A percentile compares a stretch with the other conserved stretches of the same genome.
Evolutionary conservation across 2,888 invertebrate species (phyloP).

Genomic region (Diarsia brunnea): DNA sequence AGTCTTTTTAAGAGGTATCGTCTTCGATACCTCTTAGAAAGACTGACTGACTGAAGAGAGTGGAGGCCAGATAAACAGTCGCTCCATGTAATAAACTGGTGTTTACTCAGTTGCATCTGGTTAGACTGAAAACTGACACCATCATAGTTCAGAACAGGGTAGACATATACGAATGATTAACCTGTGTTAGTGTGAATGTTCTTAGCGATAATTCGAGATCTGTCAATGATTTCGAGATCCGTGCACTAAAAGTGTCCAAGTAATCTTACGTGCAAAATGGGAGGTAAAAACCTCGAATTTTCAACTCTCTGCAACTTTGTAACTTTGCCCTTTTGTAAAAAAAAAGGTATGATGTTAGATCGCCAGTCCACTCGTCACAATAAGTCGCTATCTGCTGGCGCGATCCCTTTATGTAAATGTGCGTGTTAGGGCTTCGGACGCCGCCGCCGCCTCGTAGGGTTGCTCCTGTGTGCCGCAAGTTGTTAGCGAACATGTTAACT

Average conservation of each 20-base stretch:
- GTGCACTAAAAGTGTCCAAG: not conserved
- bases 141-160: not conserved
- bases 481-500: conserved; percentile 1
- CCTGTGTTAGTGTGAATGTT: not conserved
- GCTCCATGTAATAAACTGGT: not conserved
- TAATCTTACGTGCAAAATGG: not conserved
- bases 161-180: not conserved
- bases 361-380: conserved; percentile 14
- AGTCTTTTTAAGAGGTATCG: not conserved
- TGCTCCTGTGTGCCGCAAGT: conserved; percentile 18
- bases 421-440: conserved; percentile 5
- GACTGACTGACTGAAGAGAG: not conserved
- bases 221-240: not conserved
- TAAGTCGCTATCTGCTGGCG: conserved; percentile 34
- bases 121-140: not conserved
- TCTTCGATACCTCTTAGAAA: no score
- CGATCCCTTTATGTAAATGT: conserved; percentile 59
- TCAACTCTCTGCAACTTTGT: not conserved
- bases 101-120: not conserved
- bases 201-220: not conserved
- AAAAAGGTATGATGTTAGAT: conserved; percentile 24
- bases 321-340: conserved; percentile 8
- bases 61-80: not conserved
- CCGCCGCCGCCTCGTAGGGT: not conserved
- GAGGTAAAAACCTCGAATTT: not conserved